Evolutionary conservation across 2,113 vertebrate species (phyloP).

Genomic region (Spheniscus mendiculus): DNA sequence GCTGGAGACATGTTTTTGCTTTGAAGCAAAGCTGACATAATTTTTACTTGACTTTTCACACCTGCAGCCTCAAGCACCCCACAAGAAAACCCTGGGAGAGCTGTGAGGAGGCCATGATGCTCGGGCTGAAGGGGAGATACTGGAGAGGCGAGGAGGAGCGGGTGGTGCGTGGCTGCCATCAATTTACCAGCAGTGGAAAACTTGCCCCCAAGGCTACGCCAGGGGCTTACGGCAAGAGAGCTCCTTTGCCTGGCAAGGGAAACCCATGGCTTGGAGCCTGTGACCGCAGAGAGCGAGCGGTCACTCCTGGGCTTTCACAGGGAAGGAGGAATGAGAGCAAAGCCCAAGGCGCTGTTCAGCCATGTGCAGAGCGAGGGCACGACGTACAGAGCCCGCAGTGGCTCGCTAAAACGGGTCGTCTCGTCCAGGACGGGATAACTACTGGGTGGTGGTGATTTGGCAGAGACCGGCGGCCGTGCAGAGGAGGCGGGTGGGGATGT

Average conservation of each 20-base stretch:
- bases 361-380: not conserved
- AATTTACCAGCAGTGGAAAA: not conserved
- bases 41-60: not conserved
- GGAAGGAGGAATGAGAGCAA: not conserved
- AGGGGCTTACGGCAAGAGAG: not conserved
- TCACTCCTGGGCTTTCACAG: not conserved
- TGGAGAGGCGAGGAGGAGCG: not conserved
- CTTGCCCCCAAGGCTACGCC: not conserved
- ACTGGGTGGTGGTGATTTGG: not conserved
- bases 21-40: not conserved
- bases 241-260: not conserved
- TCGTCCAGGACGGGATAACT: not conserved
- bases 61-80: not conserved
- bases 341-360: not conserved
- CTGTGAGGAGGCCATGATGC: not conserved
- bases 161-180: not conserved
- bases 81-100: not conserved
- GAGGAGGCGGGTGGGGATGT: not conserved
- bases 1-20: rapidly evolving
- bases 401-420: not conserved
- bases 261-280: not conserved
- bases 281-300: rapidly evolving
- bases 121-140: not conserved
- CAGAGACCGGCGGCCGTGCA: not conserved
- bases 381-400: rapidly evolving